Evolutionary conservation across 2,797 vertebrate genomes (phyloP).

Genomic region (Discoglossus pictus): DNA sequence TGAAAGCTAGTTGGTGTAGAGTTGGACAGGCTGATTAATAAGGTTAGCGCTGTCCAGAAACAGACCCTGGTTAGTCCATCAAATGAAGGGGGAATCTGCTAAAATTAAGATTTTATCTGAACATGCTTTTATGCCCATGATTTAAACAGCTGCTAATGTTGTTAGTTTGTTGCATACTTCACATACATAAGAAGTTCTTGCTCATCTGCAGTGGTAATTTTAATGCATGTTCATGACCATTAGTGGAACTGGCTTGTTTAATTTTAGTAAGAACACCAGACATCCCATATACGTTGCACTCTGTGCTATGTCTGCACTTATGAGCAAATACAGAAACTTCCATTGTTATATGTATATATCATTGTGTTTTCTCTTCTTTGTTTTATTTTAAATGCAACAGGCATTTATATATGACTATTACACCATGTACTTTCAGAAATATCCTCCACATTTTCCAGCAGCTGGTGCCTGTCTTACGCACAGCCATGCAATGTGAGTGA

Average conservation of each 20-base stretch:
- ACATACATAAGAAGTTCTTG: too few relatives aligned
- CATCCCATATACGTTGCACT: neutral
- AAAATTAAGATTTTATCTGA: too few relatives aligned
- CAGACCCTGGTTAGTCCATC: too few relatives aligned
- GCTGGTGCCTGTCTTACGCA: neutral
- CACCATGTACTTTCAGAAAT: neutral
- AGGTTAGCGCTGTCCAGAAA: too few relatives aligned
- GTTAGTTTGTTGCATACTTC: too few relatives aligned
- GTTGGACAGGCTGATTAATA: too few relatives aligned
- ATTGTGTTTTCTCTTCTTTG: slow-evolving; percentile 1
- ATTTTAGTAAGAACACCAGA: slow-evolving; percentile 11
- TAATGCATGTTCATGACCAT: neutral
- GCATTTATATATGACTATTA: slow-evolving; percentile 15
- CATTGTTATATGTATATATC: slow-evolving; percentile 17
- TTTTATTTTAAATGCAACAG: slow-evolving; percentile 10
- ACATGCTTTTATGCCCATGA: too few relatives aligned
- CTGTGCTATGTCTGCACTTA: neutral
- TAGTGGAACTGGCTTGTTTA: neutral
- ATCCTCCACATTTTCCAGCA: neutral
- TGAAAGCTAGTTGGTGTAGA: too few relatives aligned
- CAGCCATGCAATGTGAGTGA: neutral
- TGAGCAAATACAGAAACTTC: slow-evolving; percentile 26
- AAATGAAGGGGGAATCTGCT: too few relatives aligned
- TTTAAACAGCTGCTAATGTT: too few relatives aligned
- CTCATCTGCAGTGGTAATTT: too few relatives aligned